These are phyloP conservation scores for Chalcis sispes DNA, from an alignment of 2,888 invertebrate genomes.

Conservation along the genomic window DNA sequence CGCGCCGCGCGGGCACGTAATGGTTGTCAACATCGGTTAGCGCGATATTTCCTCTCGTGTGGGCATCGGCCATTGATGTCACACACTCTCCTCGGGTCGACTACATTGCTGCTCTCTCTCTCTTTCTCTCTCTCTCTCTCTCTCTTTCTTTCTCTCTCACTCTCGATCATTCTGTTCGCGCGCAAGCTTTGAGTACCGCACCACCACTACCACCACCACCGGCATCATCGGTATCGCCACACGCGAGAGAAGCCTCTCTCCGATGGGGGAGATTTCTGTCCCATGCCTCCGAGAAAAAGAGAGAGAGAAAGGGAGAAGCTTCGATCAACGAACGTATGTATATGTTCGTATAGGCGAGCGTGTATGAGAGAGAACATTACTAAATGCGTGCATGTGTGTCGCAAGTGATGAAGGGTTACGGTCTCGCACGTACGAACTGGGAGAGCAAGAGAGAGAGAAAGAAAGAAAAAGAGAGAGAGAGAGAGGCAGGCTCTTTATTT, in stretches of 20 bases:
- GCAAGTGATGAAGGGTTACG: slow-evolving; percentile 23
- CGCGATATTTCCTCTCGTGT: slow-evolving; percentile 73
- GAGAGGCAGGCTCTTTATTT: slow-evolving; percentile 63
- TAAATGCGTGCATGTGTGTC: slow-evolving; percentile 21
- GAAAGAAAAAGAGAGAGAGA: too few species aligned
- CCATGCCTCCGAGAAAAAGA: background rate
- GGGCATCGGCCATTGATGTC: slow-evolving; percentile 74
- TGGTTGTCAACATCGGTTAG: slow-evolving; percentile 75
- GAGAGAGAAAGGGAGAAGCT: too few species aligned
- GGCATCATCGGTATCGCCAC: background rate
- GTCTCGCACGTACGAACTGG: slow-evolving; percentile 38
- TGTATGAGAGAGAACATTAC: slow-evolving; percentile 30
- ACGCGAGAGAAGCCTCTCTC: slow-evolving; percentile 10
- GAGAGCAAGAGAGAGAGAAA: slow-evolving; percentile 18
- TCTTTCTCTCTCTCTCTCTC: too few species aligned
- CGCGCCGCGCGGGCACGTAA: slow-evolving; percentile 62
- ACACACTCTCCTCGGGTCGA: slow-evolving; percentile 36
- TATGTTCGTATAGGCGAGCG: background rate
- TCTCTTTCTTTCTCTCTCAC: too few species aligned
- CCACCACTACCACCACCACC: slow-evolving; percentile 3
- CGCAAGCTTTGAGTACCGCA: slow-evolving; percentile 14
- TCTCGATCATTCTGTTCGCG: too few species aligned
- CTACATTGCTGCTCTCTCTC: too few species aligned
- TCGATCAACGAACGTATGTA: slow-evolving; percentile 10
- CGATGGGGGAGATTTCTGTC: slow-evolving; percentile 50